A percentile compares a stretch with the other conserved stretches of the same genome.
Conservation (phyloP, 1,140 invertebrate species). For the Aphis gossypii region DNA sequence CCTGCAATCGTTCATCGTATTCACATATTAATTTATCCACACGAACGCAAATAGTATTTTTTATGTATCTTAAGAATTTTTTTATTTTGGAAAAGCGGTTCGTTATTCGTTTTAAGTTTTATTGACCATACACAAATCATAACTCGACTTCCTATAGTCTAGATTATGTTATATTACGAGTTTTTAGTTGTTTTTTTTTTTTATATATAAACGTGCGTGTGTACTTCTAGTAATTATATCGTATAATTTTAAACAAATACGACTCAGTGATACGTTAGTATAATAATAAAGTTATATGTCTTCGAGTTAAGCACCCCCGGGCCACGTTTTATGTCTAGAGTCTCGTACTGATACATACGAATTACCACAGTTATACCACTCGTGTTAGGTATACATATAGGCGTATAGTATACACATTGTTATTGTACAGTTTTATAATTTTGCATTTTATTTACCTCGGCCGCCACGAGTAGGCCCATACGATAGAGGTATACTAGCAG, state of each 20-base stretch:
- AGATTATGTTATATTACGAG: neutral
- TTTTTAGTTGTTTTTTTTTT: neutral
- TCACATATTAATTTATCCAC: no score
- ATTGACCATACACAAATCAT: neutral
- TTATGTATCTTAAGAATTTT: neutral
- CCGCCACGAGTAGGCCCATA: neutral
- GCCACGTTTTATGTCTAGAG: neutral
- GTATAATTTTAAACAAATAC: neutral
- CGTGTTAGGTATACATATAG: no score
- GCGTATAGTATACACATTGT: neutral
- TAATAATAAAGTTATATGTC: neutral
- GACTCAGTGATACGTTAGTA: neutral
- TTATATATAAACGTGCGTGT: neutral
- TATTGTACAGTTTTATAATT: neutral
- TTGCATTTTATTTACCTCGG: neutral
- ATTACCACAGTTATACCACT: neutral
- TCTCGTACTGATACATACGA: neutral
- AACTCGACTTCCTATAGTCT: neutral
- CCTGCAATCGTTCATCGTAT: neutral
- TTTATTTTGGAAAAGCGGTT: neutral
- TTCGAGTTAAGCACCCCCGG: neutral
- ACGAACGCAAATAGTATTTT: neutral
- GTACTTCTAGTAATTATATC: neutral
- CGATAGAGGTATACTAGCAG: neutral
- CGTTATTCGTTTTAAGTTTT: neutral